Percentiles rank a stretch among this genome's conserved stretches.
phyloP scores from a whole-genome alignment of 2,113 vertebrate species.

The Cisticola juncidis region DNA sequence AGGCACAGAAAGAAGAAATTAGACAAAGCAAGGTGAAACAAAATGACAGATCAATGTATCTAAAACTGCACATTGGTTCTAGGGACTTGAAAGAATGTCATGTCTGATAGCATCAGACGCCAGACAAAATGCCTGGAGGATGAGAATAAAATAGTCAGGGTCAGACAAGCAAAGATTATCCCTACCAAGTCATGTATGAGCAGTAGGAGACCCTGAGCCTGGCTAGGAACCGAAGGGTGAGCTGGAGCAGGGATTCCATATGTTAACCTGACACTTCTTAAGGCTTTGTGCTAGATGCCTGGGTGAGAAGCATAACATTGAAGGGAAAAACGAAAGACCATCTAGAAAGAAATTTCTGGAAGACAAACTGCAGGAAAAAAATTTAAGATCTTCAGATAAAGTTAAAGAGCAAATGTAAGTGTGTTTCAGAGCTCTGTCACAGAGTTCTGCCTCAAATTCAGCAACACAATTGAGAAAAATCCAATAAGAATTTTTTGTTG shows the following conservation, averaged over 20 bases:
- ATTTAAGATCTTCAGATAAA: background rate
- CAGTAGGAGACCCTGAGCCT: background rate
- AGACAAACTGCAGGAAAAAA: background rate
- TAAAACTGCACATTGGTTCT: background rate
- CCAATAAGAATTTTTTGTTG: background rate
- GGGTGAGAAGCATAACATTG: background rate
- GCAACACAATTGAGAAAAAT: background rate
- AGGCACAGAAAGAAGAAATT: background rate
- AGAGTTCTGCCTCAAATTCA: background rate
- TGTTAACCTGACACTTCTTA: background rate
- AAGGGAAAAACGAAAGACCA: background rate
- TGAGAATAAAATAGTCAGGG: background rate
- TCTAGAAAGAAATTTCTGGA: background rate
- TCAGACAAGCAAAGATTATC: conserved; percentile 2
- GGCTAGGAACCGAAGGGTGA: background rate
- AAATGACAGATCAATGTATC: background rate
- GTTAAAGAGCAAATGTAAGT: background rate
- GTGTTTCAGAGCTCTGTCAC: background rate
- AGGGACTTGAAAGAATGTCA: background rate
- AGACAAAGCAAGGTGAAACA: background rate
- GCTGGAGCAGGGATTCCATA: background rate
- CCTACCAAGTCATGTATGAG: background rate
- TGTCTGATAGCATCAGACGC: background rate
- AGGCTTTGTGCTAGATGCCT: background rate
- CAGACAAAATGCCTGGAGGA: background rate